Evolutionary conservation across 2,797 vertebrate genomes (phyloP), one percentile per base, ranked within the genome.

Genomic region (Merluccius polli): DNA sequence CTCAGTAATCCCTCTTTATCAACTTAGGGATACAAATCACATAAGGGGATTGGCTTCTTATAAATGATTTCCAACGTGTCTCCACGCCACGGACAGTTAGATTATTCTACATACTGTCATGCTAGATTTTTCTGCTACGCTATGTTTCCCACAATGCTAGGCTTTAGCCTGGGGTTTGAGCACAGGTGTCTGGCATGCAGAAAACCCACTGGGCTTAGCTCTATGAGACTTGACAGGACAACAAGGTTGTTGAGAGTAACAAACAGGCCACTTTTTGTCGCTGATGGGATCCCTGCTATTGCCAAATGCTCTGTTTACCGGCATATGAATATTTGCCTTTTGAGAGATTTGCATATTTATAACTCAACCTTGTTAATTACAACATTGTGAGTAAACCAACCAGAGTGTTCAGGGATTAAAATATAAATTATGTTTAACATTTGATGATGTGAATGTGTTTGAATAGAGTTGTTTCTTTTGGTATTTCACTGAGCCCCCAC

Each of bases 1-100:
- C 75, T 75, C 18, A 72, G 77, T 88, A 89, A 91, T 89, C 88
- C 84, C 67, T 81, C 32, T 12, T 88, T 82, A 86, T 87, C 80
- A 86, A 83, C 74, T 85, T 84, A 82, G 72, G 80, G 72, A 79
- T 79, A 82, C 71, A 83, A 85, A 85, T 86, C 84, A 84, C 83
- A 79, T 69, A 74, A 83, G 80, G 72, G 82, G 81, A 85, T 85
- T 78, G 71, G 73, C 71, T 85, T 79, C 76, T 84, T 75, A 75
- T 84, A 36, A 80, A 85, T 79, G 31, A 82, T 83, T 86, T 84
- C 21, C 21, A 63, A 70, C 78, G 74, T 5, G 59, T 81, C 33
- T 75, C 69, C 73, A 77, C n/a, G 0, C 12, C 27, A 27, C 24
- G 32, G 18, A 67, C 21, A 27, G 29, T 68, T 16, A 68, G 27